Percentiles rank a stretch among this genome's conserved stretches.
These are phyloP conservation scores for Carassius auratus DNA, from an alignment of 2,113 vertebrate species.

Conservation along the genomic window DNA sequence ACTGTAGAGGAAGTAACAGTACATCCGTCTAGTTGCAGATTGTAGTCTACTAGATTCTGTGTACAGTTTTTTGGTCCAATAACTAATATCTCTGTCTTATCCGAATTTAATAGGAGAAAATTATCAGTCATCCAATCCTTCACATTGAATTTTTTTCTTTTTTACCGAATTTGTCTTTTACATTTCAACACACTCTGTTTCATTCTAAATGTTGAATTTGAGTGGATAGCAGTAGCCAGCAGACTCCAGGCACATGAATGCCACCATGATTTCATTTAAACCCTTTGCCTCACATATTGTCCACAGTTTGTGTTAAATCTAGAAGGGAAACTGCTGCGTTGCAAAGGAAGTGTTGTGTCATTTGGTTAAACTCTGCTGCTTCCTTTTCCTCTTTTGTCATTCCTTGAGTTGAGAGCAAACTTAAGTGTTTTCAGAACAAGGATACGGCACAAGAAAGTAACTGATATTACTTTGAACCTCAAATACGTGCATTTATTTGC, in stretches of 20 bases:
- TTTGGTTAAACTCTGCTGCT: constrained; percentile 52
- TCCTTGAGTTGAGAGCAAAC: constrained; percentile 38
- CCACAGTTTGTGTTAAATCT: constrained; percentile 32
- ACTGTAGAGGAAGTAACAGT: too few species aligned
- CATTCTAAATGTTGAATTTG: neutral
- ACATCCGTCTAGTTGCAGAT: too few species aligned
- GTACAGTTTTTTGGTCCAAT: too few species aligned
- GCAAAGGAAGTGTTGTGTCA: constrained; percentile 55
- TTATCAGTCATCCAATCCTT: too few species aligned
- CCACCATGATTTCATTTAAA: neutral
- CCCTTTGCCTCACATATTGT: constrained; percentile 3
- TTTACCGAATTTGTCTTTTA: too few species aligned
- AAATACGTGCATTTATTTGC: neutral
- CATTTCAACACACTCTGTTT: neutral
- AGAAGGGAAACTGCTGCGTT: constrained; percentile 48
- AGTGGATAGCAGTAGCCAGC: neutral
- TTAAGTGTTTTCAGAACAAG: constrained; percentile 17
- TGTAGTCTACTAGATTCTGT: too few species aligned
- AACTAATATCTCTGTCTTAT: too few species aligned
- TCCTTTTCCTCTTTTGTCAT: constrained; percentile 60
- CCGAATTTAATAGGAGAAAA: too few species aligned
- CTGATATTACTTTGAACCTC: constrained; percentile 5
- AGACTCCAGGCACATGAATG: neutral
- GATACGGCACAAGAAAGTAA: neutral
- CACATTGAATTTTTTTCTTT: too few species aligned